Percentiles rank a stretch among this genome's conserved stretches.
Evolutionary conservation across 2,113 vertebrate genomes (phyloP).

Genomic region (Hystrix cristata): DNA sequence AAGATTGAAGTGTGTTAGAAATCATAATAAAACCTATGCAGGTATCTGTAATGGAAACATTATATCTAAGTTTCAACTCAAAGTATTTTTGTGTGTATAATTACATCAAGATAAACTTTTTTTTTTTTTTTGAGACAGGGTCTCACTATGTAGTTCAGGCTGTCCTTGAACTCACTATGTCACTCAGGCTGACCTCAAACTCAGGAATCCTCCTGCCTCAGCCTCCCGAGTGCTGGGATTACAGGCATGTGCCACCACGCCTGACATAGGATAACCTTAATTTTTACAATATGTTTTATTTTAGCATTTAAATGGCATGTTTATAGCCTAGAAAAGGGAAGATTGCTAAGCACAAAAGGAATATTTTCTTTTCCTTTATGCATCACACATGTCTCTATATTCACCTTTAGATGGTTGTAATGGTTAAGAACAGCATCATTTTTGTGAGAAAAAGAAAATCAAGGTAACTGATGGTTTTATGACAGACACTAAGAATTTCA

Average conservation of each 20-base stretch:
- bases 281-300: slow-evolving; percentile 48
- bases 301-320: slow-evolving; percentile 1
- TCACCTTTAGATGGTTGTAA: slow-evolving; percentile 25
- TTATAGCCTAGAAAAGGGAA: slow-evolving; percentile 27
- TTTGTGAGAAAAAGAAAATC: slow-evolving; percentile 40
- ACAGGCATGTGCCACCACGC: too few species aligned
- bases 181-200: too few species aligned
- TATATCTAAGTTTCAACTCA: slow-evolving; percentile 46
- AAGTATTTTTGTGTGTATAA: slow-evolving; percentile 12
- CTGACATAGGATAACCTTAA: slow-evolving; percentile 5
- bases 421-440: slow-evolving; percentile 6
- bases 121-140: too few species aligned
- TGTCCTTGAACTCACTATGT: too few species aligned
- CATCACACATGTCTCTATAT: not conserved
- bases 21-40: not conserved
- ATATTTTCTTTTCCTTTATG: slow-evolving; percentile 23
- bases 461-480: slow-evolving; percentile 27
- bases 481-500: not conserved
- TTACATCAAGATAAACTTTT: too few species aligned
- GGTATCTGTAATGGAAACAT: slow-evolving; percentile 30
- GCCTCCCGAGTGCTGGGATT: too few species aligned
- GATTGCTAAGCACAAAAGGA: slow-evolving; percentile 19
- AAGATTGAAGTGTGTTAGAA: not conserved
- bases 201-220: too few species aligned
- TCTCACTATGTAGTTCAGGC: too few species aligned